Evolutionary conservation across 2,797 vertebrate genomes (phyloP).

Genomic region (Phaenicophaeus curvirostris): DNA sequence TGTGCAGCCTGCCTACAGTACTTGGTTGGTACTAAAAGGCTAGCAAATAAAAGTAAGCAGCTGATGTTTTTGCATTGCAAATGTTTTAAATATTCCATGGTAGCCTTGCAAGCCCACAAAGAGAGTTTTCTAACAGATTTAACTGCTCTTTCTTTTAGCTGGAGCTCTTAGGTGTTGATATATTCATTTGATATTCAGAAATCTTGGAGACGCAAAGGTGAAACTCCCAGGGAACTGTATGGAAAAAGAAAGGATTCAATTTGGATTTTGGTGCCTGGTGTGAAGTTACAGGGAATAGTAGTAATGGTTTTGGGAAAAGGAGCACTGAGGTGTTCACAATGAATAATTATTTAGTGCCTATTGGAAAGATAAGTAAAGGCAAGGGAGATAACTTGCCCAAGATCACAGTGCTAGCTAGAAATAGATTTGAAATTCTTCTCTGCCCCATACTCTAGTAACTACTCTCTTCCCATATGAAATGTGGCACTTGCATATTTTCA

Average conservation of each 20-base stretch:
- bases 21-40: not conserved
- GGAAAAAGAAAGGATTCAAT: not conserved
- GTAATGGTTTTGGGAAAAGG: not conserved
- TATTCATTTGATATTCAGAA: not conserved
- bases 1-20: not conserved
- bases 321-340: not conserved
- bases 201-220: not conserved
- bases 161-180: not conserved
- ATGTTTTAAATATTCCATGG: not conserved
- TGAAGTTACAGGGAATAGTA: not conserved
- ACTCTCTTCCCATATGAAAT: not conserved
- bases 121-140: not conserved
- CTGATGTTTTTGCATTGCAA: not conserved
- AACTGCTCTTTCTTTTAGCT: not conserved
- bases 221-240: not conserved
- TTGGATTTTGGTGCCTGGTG: not conserved
- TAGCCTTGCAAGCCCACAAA: not conserved
- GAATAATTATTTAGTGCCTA: not conserved
- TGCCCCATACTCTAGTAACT: not conserved
- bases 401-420: not conserved
- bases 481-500: not conserved
- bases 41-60: conserved; percentile 2
- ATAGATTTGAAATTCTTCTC: not conserved
- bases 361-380: not conserved
- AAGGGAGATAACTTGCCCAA: not conserved